Percentiles rank a stretch among this genome's conserved stretches.
Conservation (phyloP, 53 echinoderm and acorn worm genomes). For the Patiria pectinifera region DNA sequence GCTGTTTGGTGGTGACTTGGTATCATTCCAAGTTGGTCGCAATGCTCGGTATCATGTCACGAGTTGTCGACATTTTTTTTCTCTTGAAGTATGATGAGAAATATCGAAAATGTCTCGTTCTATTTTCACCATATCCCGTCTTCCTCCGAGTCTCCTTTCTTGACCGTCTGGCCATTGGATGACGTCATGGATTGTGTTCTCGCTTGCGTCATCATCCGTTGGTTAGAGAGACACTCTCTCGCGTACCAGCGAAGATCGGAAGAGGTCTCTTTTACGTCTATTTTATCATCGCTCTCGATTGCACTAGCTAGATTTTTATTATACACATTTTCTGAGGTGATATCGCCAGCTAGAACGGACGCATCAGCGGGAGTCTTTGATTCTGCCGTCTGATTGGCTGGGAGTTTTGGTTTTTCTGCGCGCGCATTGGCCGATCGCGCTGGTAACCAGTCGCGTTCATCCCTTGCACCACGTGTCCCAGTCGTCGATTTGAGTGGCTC, state of each 20-base stretch:
- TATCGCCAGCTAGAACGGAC: no score
- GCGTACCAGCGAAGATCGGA: constrained; percentile 59
- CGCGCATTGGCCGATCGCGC: neutral
- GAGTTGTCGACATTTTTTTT: no score
- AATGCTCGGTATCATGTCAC: no score
- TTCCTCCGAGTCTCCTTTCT: neutral
- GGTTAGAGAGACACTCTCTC: constrained; percentile 49
- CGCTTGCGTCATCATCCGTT: constrained; percentile 32
- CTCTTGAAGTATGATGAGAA: no score
- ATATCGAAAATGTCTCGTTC: neutral
- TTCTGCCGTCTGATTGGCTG: neutral
- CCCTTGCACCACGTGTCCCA: neutral
- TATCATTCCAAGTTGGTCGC: no score
- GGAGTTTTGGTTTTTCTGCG: neutral
- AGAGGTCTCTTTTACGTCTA: neutral
- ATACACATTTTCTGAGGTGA: neutral
- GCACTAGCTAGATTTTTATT: neutral
- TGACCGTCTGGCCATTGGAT: constrained; percentile 17
- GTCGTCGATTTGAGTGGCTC: neutral
- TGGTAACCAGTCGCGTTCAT: neutral
- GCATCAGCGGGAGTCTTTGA: neutral
- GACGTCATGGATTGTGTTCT: constrained; percentile 49
- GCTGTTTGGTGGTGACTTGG: no score
- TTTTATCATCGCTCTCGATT: neutral
- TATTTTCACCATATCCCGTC: neutral